A percentile compares a stretch with the other conserved stretches of the same genome.
phyloP scores from a whole-genome alignment of 2,113 vertebrate species.

The Perca schrenkii region DNA sequence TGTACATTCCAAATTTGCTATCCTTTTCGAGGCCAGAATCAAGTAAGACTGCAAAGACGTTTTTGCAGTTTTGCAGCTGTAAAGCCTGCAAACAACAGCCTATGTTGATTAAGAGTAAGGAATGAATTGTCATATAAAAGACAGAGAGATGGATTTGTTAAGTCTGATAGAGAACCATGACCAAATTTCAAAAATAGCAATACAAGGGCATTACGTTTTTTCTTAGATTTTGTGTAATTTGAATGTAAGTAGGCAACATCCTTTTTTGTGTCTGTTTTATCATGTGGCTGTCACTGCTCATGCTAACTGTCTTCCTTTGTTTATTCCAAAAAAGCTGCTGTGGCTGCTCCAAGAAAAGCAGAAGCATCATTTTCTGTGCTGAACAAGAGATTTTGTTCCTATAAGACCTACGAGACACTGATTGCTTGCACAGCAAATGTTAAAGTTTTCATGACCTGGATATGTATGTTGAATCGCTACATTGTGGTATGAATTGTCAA shows the following conservation, averaged over 20 bases:
- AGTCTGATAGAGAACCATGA: too few species aligned
- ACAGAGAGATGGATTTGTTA: too few species aligned
- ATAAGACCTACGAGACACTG: background rate
- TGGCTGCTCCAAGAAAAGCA: background rate
- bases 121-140: too few species aligned
- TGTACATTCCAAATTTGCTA: too few species aligned
- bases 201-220: background rate
- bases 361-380: slow-evolving; percentile 23
- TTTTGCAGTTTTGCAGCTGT: too few species aligned
- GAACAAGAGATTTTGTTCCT: slow-evolving; percentile 4
- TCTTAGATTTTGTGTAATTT: background rate
- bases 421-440: slow-evolving; percentile 9
- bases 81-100: too few species aligned
- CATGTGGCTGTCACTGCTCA: background rate
- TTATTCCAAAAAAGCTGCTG: slow-evolving; percentile 33
- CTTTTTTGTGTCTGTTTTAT: background rate
- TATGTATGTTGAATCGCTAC: background rate
- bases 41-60: too few species aligned
- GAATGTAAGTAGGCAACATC: background rate
- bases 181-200: too few species aligned
- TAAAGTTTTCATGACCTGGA: slow-evolving; percentile 19
- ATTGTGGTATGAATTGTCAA: background rate
- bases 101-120: too few species aligned
- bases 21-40: too few species aligned
- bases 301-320: background rate